Conservation (phyloP, 2,113 vertebrate species). For the Aramus guarauna region DNA sequence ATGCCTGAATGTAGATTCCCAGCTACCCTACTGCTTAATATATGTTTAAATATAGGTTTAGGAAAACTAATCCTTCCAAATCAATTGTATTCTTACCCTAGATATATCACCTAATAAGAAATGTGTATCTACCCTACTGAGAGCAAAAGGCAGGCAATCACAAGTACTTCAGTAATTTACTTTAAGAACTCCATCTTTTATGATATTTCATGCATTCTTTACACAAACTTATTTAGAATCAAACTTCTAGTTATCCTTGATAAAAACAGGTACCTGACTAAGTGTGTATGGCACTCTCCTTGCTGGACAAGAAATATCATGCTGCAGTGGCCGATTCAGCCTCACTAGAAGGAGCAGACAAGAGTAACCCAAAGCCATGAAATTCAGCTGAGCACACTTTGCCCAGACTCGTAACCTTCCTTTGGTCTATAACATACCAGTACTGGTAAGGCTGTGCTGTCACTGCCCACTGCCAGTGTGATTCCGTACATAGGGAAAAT, state of each 20-base stretch:
- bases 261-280: background rate
- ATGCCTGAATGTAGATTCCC: background rate
- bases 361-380: background rate
- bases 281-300: background rate
- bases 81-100: background rate
- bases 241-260: background rate
- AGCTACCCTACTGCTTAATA: rapidly evolving
- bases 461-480: background rate
- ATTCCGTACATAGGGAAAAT: background rate
- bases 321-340: background rate
- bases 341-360: background rate
- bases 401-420: background rate
- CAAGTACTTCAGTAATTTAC: background rate
- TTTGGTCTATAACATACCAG: background rate
- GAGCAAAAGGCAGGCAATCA: background rate
- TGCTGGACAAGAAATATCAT: background rate
- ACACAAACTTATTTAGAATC: background rate
- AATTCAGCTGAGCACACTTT: background rate
- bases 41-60: background rate
- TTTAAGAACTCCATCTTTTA: background rate
- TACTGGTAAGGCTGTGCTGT: background rate
- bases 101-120: background rate
- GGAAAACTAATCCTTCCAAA: background rate
- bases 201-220: background rate
- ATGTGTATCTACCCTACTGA: background rate